Evolutionary conservation across 2,113 vertebrate genomes (phyloP), one percentile per base, ranked within the genome.

Genomic region (Ascaphus truei): DNA sequence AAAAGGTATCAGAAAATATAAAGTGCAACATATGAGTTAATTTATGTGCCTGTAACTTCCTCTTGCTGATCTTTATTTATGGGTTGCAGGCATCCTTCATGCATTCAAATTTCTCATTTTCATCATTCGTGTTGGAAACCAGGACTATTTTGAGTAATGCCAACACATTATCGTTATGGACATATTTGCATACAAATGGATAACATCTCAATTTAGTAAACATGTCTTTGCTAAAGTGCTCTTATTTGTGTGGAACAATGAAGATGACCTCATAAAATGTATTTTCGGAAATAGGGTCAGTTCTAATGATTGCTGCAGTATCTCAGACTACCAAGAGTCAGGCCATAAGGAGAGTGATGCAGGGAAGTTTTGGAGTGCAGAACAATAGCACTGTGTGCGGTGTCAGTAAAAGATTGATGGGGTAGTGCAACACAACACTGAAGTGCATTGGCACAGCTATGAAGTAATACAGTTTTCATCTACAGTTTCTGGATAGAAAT

Each of bases 61-160:
- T 16, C 20, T 29, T 29, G 39, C 16, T 68, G 23, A 68, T 68
- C 37, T 68, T 68, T 68, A 68, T 68, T 68, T 58, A 57, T 68
- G 64, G 39, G 36, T 22, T 25, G 20, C 27, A 58, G 20, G 47
- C 22, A 26, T 39, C 37, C 13, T 26, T 68, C 29, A 8, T 58
- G 64, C 64, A 47, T 68, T 47, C 5, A 16, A 68, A 47, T 47
- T 15, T 57, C 30, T 68, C 52, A 58, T 68, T 68, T 56, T 27
- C 22, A 43, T 30, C 23, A 23, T 3, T 20, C 3, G 34, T 56
- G 26, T 39, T n/a, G 43, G 22, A 16, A 47, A 8, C 36, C 31
- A 23, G 23, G 29, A 34, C 16, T 1, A 57, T 25, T 67, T 10
- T 7, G 18, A 57, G 52, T 57, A 25, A 33, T 47, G 51, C 52